A percentile compares a stretch with the other conserved stretches of the same genome.
Conservation (phyloP, 2,888 invertebrate species). For the Zhuqinia jingwanae region DNA sequence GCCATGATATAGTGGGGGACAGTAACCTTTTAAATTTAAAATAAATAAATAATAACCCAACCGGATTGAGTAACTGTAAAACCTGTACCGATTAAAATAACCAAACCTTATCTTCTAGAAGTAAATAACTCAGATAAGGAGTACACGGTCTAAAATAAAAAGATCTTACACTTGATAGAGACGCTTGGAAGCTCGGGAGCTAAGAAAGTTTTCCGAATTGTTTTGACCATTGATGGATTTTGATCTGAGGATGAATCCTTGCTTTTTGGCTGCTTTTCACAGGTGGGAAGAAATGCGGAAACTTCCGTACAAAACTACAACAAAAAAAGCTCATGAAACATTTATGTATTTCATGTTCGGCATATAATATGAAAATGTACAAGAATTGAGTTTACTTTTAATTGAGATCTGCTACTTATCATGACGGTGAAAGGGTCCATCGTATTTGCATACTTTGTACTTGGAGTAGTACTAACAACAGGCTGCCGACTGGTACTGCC, state of each 20-base stretch:
- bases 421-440: conserved; percentile 81
- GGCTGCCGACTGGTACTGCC: not conserved
- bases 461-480: conserved; percentile 41
- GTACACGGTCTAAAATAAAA: too few species aligned
- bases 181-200: conserved; percentile 79
- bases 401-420: conserved; percentile 84
- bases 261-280: conserved; percentile 52
- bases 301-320: conserved; percentile 73
- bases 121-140: too few species aligned
- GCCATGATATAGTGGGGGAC: conserved; percentile 81
- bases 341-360: conserved; percentile 9
- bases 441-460: conserved; percentile 55
- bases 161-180: conserved; percentile 83
- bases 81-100: too few species aligned
- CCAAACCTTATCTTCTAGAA: too few species aligned
- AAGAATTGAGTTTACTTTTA: conserved; percentile 82
- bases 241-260: conserved; percentile 31
- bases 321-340: conserved; percentile 15
- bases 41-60: too few species aligned
- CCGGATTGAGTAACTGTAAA: too few species aligned
- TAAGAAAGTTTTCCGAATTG: conserved; percentile 54
- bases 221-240: conserved; percentile 61
- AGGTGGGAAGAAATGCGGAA: conserved; percentile 45
- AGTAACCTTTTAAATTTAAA: too few species aligned
- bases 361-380: not conserved